These are phyloP conservation scores for Macroramphosus scolopax DNA, from an alignment of 2,797 vertebrate genomes.

Conservation along the genomic window DNA sequence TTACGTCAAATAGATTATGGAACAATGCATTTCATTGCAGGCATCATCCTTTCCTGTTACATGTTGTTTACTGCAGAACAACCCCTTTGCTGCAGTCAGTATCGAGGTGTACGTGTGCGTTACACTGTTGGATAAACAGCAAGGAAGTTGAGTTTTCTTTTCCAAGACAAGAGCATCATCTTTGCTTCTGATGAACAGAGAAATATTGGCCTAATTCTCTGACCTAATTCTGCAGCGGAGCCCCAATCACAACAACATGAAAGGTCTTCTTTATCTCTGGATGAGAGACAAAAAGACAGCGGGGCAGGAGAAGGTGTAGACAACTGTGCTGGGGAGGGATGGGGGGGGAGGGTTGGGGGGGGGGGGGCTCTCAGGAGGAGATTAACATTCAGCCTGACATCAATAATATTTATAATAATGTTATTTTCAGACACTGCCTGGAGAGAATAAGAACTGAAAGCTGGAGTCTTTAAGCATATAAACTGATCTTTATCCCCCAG, in stretches of 20 bases:
- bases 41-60: too few relatives aligned
- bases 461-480: slow-evolving; percentile 4
- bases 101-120: neutral
- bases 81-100: neutral
- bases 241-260: slow-evolving; percentile 46
- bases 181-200: slow-evolving; percentile 29
- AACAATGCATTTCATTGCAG: neutral
- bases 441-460: slow-evolving; percentile 4
- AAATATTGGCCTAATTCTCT: slow-evolving; percentile 53
- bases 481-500: slow-evolving; percentile 22
- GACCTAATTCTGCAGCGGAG: slow-evolving; percentile 54
- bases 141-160: too few relatives aligned
- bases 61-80: too few relatives aligned
- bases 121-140: neutral
- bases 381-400: slow-evolving; percentile 41
- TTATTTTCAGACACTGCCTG: slow-evolving; percentile 31
- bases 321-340: neutral
- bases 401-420: slow-evolving; percentile 28
- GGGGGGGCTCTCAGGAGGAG: slow-evolving; percentile 14
- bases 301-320: slow-evolving; percentile 30
- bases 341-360: neutral
- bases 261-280: slow-evolving; percentile 42
- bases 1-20: neutral
- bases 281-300: slow-evolving; percentile 44
- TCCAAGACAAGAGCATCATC: slow-evolving; percentile 9